Evolutionary conservation across 1,140 invertebrate genomes (phyloP).

Genomic region (Penaeus indicus): DNA sequence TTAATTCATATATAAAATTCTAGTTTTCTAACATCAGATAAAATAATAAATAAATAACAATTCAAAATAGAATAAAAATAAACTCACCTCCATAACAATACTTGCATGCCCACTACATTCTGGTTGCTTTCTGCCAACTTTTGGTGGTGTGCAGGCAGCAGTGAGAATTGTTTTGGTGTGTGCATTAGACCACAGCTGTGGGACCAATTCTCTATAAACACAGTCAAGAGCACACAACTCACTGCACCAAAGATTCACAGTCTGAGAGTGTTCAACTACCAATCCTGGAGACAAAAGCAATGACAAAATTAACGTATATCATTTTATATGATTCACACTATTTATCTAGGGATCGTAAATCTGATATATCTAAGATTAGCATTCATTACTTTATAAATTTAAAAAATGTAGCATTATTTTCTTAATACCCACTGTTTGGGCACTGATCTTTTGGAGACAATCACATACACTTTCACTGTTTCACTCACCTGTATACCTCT

Average conservation of each 20-base stretch:
- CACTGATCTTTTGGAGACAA: neutral
- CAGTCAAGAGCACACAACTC: constrained; percentile 75
- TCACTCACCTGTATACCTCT: constrained; percentile 49
- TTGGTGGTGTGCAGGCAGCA: constrained; percentile 73
- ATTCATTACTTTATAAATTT: too few relatives aligned
- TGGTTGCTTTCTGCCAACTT: constrained; percentile 69
- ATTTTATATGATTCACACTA: neutral
- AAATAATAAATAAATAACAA: neutral
- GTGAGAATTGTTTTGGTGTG: constrained; percentile 74
- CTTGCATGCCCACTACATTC: constrained; percentile 78
- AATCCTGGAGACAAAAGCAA: constrained; percentile 65
- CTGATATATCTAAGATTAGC: too few relatives aligned
- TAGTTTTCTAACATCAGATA: neutral
- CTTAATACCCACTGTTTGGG: too few relatives aligned
- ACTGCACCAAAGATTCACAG: constrained; percentile 67
- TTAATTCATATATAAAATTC: neutral
- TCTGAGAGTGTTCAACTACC: constrained; percentile 68
- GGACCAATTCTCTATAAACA: constrained; percentile 77
- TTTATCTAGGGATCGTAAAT: too few relatives aligned
- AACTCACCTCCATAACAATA: constrained; percentile 74
- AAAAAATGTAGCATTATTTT: too few relatives aligned
- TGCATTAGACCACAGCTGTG: constrained; percentile 77
- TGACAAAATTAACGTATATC: neutral
- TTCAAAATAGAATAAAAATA: neutral
- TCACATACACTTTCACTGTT: neutral